Evolutionary conservation across 2,888 invertebrate genomes (phyloP).

Genomic region (Flabesymbios commensalis): DNA sequence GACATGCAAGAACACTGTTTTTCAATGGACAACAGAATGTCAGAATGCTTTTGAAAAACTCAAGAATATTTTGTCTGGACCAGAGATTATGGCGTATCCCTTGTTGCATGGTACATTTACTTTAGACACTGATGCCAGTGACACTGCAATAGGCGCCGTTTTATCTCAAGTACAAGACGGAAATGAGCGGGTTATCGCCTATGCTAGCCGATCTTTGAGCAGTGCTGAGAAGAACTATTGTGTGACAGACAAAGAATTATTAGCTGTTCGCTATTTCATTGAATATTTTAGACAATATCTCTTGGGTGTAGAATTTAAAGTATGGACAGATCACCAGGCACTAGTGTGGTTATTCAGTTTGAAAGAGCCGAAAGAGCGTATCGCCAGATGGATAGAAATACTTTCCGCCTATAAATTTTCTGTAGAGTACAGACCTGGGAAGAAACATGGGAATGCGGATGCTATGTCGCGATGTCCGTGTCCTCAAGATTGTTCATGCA

Average conservation of each 20-base stretch:
- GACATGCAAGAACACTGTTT: constrained; percentile 7
- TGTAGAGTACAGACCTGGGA: background rate
- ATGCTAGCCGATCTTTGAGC: constrained; percentile 16
- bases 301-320: constrained; percentile 27
- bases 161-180: constrained; percentile 23
- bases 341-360: constrained; percentile 29
- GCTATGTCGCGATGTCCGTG: background rate
- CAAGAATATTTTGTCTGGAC: constrained; percentile 4
- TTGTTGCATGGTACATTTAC: background rate
- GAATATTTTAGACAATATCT: constrained; percentile 37
- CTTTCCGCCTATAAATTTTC: constrained; percentile 7
- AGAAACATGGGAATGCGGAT: constrained; percentile 4
- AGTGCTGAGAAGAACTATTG: constrained; percentile 20
- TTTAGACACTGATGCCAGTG: constrained; percentile 24
- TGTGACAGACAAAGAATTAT: constrained; percentile 19
- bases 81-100: constrained; percentile 25
- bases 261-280: constrained; percentile 28
- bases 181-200: constrained; percentile 21
- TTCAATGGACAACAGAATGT: constrained; percentile 22
- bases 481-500: background rate
- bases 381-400: constrained; percentile 16
- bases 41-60: constrained; percentile 11
- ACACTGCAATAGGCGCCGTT: constrained; percentile 11
- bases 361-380: constrained; percentile 21
- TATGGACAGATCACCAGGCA: constrained; percentile 39